Evolutionary conservation across 2,888 invertebrate genomes (phyloP).

Genomic region (Xanthorhoe designata): DNA sequence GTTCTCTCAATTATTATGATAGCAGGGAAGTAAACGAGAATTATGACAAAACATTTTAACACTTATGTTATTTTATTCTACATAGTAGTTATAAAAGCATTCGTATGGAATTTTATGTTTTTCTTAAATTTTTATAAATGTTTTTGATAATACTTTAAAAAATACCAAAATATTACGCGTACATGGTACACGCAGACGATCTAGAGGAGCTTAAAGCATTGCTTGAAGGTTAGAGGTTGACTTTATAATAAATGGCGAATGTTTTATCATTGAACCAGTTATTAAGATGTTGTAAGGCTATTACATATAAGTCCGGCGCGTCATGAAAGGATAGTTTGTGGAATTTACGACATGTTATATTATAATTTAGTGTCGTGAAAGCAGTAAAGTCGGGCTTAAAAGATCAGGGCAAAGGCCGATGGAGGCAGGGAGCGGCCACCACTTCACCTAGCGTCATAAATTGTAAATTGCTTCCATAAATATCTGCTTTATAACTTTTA

Average conservation of each 20-base stretch:
- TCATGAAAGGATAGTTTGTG: constrained; percentile 78
- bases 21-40: too few species aligned
- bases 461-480: constrained; percentile 38
- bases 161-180: too few species aligned
- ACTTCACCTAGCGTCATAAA: constrained; percentile 40
- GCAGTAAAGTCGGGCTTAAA: constrained; percentile 82
- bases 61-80: too few species aligned
- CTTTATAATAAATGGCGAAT: neutral
- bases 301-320: constrained; percentile 63
- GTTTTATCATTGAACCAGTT: neutral
- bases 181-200: too few species aligned
- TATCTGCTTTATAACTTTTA: constrained; percentile 27
- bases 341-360: constrained; percentile 84
- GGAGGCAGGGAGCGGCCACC: constrained; percentile 41
- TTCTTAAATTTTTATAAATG: too few species aligned
- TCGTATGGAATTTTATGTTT: too few species aligned
- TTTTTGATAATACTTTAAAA: too few species aligned
- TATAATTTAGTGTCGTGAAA: constrained; percentile 81
- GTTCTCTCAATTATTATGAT: too few species aligned
- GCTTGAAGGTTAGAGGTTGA: neutral
- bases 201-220: too few species aligned
- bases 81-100: too few species aligned
- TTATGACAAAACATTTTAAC: too few species aligned
- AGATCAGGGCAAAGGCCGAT: constrained; percentile 67
- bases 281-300: constrained; percentile 57